A percentile compares a stretch with the other conserved stretches of the same genome.
phyloP scores from a whole-genome alignment of 1,140 invertebrate genomes.

The Platorchestia sp. region DNA sequence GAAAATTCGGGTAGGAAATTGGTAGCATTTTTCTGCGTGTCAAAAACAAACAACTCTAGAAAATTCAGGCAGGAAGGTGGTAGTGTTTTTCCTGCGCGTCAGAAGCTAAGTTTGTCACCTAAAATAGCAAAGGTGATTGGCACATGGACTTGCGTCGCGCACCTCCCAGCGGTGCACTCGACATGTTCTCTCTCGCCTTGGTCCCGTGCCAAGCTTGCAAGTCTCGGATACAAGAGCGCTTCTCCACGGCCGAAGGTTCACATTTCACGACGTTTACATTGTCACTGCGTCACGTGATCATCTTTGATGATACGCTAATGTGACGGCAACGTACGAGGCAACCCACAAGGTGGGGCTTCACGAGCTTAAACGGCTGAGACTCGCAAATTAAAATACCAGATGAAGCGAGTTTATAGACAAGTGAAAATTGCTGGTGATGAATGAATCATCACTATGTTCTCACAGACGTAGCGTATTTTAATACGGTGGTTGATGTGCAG shows the following conservation, averaged over 20 bases:
- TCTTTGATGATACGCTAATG: neutral
- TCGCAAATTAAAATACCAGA: no score
- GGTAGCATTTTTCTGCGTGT: neutral
- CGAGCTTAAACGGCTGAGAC: no score
- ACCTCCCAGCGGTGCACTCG: neutral
- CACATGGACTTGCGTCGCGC: neutral
- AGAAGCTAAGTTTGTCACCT: neutral
- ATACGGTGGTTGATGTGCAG: no score
- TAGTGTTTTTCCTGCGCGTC: neutral
- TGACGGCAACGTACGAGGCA: neutral
- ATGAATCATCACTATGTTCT: no score
- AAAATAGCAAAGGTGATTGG: neutral
- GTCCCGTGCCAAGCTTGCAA: neutral
- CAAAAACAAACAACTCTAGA: neutral
- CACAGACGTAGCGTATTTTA: no score
- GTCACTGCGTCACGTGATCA: neutral
- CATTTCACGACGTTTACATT: neutral
- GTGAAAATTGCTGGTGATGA: no score
- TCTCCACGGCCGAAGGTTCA: neutral
- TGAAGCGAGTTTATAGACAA: no score
- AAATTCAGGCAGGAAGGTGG: neutral
- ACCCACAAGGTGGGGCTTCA: neutral
- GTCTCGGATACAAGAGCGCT: neutral
- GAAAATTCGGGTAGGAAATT: neutral
- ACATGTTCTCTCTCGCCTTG: neutral